Evolutionary conservation across 1,140 invertebrate species (phyloP).

Genomic region (Drosophila azteca): DNA sequence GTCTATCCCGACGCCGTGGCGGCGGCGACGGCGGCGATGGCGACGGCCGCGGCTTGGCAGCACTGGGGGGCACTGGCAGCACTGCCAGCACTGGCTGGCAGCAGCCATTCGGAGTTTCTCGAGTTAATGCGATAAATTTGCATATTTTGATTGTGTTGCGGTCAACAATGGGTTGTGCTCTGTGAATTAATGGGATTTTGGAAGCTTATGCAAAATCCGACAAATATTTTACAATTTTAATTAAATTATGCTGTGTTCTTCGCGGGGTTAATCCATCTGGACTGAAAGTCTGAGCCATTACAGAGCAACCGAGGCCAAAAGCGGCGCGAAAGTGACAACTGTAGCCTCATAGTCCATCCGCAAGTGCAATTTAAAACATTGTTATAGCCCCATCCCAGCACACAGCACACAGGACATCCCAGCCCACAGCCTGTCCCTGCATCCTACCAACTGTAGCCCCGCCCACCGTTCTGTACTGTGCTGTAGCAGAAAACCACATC

Average conservation of each 20-base stretch:
- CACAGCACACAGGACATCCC: too few species aligned
- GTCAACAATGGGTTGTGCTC: constrained; percentile 81
- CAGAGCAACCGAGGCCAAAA: neutral
- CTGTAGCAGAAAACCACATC: constrained; percentile 55
- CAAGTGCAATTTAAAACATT: constrained; percentile 43
- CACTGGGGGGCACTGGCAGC: too few species aligned
- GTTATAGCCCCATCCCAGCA: constrained; percentile 1
- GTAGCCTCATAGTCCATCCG: constrained; percentile 14
- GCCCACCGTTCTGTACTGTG: constrained; percentile 21
- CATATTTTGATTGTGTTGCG: constrained; percentile 83
- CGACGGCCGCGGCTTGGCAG: too few species aligned
- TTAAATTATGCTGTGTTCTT: constrained; percentile 74
- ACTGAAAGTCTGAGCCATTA: constrained; percentile 30
- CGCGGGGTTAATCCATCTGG: constrained; percentile 44
- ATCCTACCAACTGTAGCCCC: neutral
- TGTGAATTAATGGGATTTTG: constrained; percentile 81
- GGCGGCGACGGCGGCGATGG: neutral
- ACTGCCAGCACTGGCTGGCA: too few species aligned
- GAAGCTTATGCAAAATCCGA: constrained; percentile 77
- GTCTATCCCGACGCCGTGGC: constrained; percentile 22
- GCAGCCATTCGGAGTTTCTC: constrained; percentile 60
- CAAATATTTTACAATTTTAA: constrained; percentile 82
- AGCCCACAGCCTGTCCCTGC: neutral
- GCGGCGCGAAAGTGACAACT: constrained; percentile 32
- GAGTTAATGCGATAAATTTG: constrained; percentile 83